Percentiles rank a stretch among this genome's conserved stretches.
phyloP scores from a whole-genome alignment of 2,113 vertebrate genomes.

The Indicator maculatus region DNA sequence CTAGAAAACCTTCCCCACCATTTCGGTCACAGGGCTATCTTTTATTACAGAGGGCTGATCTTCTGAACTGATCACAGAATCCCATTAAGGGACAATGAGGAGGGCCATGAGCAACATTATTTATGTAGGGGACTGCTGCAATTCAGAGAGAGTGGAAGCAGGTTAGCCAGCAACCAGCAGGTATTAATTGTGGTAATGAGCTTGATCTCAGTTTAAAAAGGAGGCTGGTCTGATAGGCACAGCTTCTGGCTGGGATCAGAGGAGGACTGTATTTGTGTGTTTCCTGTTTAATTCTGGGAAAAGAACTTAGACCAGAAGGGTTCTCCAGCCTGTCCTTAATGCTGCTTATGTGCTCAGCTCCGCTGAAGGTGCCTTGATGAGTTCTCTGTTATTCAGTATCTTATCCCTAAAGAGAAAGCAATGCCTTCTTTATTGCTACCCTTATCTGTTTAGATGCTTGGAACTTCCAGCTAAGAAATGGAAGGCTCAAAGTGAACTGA shows the following conservation, averaged over 20 bases:
- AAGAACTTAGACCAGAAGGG: not conserved
- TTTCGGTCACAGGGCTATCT: not conserved
- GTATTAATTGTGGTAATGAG: conserved; percentile 38
- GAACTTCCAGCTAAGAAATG: not conserved
- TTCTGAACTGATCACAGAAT: not conserved
- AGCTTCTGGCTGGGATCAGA: not conserved
- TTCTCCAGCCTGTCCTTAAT: not conserved
- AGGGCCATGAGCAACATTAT: not conserved
- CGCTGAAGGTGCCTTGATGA: not conserved
- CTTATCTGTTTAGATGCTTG: not conserved
- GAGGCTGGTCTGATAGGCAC: not conserved
- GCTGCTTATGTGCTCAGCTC: not conserved
- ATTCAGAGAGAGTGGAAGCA: not conserved
- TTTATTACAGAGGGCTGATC: not conserved
- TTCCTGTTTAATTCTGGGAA: not conserved
- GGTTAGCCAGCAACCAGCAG: not conserved
- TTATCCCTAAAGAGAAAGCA: not conserved
- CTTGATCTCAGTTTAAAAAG: conserved; percentile 27
- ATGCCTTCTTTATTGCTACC: not conserved
- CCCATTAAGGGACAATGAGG: not conserved
- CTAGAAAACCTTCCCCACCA: not conserved
- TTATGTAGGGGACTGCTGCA: not conserved
- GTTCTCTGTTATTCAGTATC: not conserved
- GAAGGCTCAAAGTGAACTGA: not conserved
- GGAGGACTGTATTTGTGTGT: not conserved